Percentiles rank a stretch among this genome's conserved stretches.
Conservation (phyloP, 2,888 invertebrate species). For the Eumerus sabulonum region DNA sequence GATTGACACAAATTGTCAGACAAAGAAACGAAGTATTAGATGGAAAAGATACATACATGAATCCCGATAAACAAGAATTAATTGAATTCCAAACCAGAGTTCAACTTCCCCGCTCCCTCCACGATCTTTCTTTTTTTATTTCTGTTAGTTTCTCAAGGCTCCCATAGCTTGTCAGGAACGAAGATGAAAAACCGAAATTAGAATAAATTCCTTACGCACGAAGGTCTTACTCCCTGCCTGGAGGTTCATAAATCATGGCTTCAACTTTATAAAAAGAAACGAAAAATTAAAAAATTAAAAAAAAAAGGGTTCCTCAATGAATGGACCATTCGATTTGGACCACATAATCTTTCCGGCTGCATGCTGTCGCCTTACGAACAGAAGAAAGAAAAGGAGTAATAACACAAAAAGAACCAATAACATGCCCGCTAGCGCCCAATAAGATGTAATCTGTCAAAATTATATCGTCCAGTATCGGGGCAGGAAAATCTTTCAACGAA, state of each 20-base stretch:
- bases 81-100: slow-evolving; percentile 55
- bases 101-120: slow-evolving; percentile 37
- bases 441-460: slow-evolving; percentile 78
- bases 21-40: slow-evolving; percentile 9
- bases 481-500: slow-evolving; percentile 68
- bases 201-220: slow-evolving; percentile 60
- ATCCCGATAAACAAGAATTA: slow-evolving; percentile 49
- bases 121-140: neutral
- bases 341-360: slow-evolving; percentile 47
- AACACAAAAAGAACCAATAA: slow-evolving; percentile 33
- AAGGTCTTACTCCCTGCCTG: slow-evolving; percentile 50
- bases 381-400: neutral
- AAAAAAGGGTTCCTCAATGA: slow-evolving; percentile 26
- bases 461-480: slow-evolving; percentile 70
- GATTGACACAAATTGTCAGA: slow-evolving; percentile 35
- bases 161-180: neutral
- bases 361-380: slow-evolving; percentile 16
- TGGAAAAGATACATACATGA: slow-evolving; percentile 8
- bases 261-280: slow-evolving; percentile 20
- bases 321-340: slow-evolving; percentile 44
- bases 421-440: slow-evolving; percentile 75
- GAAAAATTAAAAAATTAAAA: too few species aligned
- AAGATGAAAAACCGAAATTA: slow-evolving; percentile 37
- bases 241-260: slow-evolving; percentile 53
- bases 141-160: too few species aligned